These are phyloP conservation scores for Synodontis membranacea DNA, from an alignment of 2,113 vertebrate species.

Conservation along the genomic window DNA sequence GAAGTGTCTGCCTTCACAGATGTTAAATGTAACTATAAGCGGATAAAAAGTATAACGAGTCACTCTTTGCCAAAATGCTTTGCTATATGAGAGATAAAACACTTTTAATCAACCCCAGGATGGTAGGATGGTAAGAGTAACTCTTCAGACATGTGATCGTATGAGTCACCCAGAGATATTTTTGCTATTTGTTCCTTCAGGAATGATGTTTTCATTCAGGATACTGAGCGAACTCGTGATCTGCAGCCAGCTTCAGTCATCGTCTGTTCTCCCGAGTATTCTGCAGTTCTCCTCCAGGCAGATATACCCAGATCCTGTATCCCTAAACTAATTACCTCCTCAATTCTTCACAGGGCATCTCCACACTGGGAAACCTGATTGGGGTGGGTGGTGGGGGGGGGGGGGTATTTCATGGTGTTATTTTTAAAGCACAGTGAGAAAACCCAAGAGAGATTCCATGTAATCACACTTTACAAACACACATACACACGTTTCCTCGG, in stretches of 20 bases:
- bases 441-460: slow-evolving; percentile 30
- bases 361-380: background rate
- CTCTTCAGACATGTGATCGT: background rate
- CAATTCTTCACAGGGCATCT: slow-evolving; percentile 30
- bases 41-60: background rate
- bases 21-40: background rate
- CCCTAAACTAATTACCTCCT: slow-evolving; percentile 31
- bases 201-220: slow-evolving; percentile 20
- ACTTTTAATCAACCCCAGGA: background rate
- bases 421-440: slow-evolving; percentile 40
- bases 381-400: too few relatives aligned
- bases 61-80: too few relatives aligned
- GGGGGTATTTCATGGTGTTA: slow-evolving; percentile 1
- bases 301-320: slow-evolving; percentile 33
- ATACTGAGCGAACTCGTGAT: background rate
- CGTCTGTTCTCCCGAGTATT: slow-evolving; percentile 16
- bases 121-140: background rate
- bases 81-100: background rate
- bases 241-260: background rate
- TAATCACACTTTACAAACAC: slow-evolving; percentile 33
- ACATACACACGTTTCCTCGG: slow-evolving; percentile 22
- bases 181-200: background rate
- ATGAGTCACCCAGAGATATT: slow-evolving; percentile 8
- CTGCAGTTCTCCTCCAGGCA: background rate
- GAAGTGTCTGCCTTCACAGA: background rate